Conservation (phyloP, 2,797 vertebrate genomes). For the Hemitrygon akajei region DNA sequence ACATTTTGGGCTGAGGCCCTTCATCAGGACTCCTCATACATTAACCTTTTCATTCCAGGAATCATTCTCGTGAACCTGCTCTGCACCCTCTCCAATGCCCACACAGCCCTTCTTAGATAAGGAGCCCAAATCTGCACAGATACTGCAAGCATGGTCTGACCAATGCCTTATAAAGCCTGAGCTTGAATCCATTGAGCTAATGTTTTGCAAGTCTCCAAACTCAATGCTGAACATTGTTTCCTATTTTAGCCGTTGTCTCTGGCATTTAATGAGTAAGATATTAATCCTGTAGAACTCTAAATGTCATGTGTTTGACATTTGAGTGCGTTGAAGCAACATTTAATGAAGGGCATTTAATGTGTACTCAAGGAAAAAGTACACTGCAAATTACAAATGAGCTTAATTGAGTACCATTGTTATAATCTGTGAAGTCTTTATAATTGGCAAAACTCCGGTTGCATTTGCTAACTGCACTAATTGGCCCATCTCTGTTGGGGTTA, state of each 20-base stretch:
- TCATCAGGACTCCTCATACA: too few species aligned
- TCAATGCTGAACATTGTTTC: not conserved
- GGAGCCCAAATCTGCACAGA: too few species aligned
- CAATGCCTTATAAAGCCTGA: too few species aligned
- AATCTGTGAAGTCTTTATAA: not conserved
- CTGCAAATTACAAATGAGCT: not conserved
- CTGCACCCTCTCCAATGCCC: too few species aligned
- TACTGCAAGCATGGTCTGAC: too few species aligned
- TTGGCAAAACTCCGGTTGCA: too few species aligned
- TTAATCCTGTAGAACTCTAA: not conserved
- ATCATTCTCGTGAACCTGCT: too few species aligned
- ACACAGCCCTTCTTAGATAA: too few species aligned
- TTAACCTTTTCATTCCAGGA: too few species aligned
- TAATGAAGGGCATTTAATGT: not conserved
- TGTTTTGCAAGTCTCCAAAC: not conserved
- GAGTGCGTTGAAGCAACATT: not conserved
- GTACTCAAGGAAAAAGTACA: not conserved
- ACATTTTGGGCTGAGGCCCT: too few species aligned
- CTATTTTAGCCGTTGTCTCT: not conserved
- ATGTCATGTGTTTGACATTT: conserved; percentile 27
- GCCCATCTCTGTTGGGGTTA: too few species aligned
- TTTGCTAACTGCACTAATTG: not conserved
- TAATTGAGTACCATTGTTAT: not conserved
- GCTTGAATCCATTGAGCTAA: not conserved
- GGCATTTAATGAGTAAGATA: not conserved